A percentile compares a stretch with the other conserved stretches of the same genome.
Evolutionary conservation across 1,140 invertebrate species (phyloP).

Genomic region (Scaptomyza pallida): DNA sequence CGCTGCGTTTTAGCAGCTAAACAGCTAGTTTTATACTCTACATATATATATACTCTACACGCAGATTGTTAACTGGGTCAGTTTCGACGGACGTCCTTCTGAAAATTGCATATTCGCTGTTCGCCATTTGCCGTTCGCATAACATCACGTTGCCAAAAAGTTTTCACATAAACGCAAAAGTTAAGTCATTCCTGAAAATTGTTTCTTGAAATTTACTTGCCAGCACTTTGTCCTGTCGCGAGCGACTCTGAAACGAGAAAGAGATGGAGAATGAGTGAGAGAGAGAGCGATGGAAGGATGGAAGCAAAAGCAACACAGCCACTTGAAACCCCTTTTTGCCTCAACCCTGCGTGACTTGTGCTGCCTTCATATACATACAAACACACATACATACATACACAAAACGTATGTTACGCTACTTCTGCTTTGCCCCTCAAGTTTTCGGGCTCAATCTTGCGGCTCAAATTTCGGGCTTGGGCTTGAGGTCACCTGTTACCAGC

Average conservation of each 20-base stretch:
- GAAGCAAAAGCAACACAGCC: background rate
- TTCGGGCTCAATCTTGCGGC: background rate
- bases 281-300: background rate
- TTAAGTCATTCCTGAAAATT: constrained; percentile 82
- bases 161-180: constrained; percentile 82
- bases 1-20: constrained; percentile 40
- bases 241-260: background rate
- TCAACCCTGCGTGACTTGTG: constrained; percentile 1
- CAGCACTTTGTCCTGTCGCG: constrained; percentile 45
- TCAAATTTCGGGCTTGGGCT: background rate
- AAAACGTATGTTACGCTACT: background rate
- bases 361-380: background rate
- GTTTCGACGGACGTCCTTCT: background rate
- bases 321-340: background rate
- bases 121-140: constrained; percentile 57
- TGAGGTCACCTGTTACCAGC: constrained; percentile 13
- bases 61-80: background rate
- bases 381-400: background rate
- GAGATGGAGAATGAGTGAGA: background rate
- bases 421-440: too few species aligned
- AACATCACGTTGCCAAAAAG: constrained; percentile 77
- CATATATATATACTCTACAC: background rate
- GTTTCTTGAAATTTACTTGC: constrained; percentile 80
- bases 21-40: background rate
- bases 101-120: constrained; percentile 52